Evolutionary conservation across 1,140 invertebrate species (phyloP).

Genomic region (Drosophila triauraria): DNA sequence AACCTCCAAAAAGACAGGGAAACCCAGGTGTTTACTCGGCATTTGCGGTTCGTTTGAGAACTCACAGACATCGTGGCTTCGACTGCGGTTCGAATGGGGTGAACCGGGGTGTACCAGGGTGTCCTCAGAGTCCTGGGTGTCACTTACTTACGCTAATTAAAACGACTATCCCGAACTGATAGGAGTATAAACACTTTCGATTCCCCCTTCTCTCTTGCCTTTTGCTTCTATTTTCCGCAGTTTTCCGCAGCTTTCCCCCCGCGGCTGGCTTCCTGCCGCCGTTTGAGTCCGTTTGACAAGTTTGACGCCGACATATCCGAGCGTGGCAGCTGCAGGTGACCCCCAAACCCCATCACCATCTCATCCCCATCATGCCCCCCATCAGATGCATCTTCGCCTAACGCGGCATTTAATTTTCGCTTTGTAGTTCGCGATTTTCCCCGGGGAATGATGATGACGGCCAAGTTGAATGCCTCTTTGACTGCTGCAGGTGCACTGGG

Average conservation of each 20-base stretch:
- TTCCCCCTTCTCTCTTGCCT: neutral
- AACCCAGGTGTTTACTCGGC: conserved; percentile 65
- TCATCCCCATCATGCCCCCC: neutral
- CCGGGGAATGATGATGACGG: conserved; percentile 1
- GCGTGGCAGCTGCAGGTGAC: conserved; percentile 22
- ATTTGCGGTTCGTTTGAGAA: conserved; percentile 66
- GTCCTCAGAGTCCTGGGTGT: conserved; percentile 41
- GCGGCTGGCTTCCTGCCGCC: conserved; percentile 24
- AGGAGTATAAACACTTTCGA: conserved; percentile 2
- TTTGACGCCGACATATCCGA: conserved; percentile 53
- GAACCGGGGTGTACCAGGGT: neutral
- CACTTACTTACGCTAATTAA: conserved; percentile 83
- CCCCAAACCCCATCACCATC: neutral
- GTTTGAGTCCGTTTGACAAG: conserved; percentile 48
- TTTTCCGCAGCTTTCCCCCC: conserved; percentile 13
- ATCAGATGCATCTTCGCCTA: conserved; percentile 23
- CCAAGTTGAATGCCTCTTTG: conserved; percentile 26
- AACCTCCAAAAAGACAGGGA: conserved; percentile 10
- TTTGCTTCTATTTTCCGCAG: conserved; percentile 15
- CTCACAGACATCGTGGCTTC: conserved; percentile 7
- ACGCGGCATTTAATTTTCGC: conserved; percentile 63
- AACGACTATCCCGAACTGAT: conserved; percentile 37
- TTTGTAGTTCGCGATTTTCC: conserved; percentile 24
- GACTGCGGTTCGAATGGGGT: neutral
- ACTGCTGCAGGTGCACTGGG: conserved; percentile 10